Evolutionary conservation across 2,797 vertebrate species (phyloP), one percentile per base, ranked within the genome.

Genomic region (Cichlasoma orientale): DNA sequence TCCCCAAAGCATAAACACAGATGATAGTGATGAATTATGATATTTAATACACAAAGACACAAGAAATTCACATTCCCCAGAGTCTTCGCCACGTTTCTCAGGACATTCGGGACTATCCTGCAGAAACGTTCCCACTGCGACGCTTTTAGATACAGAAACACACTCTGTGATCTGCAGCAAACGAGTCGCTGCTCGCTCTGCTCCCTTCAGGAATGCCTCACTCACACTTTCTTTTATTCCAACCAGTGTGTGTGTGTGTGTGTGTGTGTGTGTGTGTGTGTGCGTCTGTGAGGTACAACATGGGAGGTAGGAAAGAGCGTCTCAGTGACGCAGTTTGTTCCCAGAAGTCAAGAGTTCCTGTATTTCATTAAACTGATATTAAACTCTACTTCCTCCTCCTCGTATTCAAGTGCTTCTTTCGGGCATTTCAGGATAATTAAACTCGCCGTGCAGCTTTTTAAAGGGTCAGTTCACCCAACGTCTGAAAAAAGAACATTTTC

Each of bases 311-410:
- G 52, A 21, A 57, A 75, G 36, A 52, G n/a, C 16, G 4, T 61
- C 74, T 33, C 70, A 7, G 52, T 71, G 78, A 79, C 52, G 61
- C 53, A 63, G 33, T 77, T 82, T 73, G 19, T 52, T 75, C 71
- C 57, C 69, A 72, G 21, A 77, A 69, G 80, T 86, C 73, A 77
- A 73, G 16, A 77, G 76, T 79, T 88, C 81, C 68, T 72, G 73
- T 53, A 9, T 80, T 82, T 87, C 55, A 86, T 82, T 75, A 83
- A 82, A 81, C 76, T 78, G 56, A 80, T 83, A 80, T 85, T 86
- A 87, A 77, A 69, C 61, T 70, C 29, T 0, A 29, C 79, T 80
- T 81, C 77, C 73, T 74, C 59, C 33, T 23, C 69, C 21, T 58
- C 53, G 27, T 70, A 4, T 27, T 66, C 23, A 50, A 72, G 41